Conservation (phyloP, 2,888 invertebrate species). For the Seira ritae region DNA sequence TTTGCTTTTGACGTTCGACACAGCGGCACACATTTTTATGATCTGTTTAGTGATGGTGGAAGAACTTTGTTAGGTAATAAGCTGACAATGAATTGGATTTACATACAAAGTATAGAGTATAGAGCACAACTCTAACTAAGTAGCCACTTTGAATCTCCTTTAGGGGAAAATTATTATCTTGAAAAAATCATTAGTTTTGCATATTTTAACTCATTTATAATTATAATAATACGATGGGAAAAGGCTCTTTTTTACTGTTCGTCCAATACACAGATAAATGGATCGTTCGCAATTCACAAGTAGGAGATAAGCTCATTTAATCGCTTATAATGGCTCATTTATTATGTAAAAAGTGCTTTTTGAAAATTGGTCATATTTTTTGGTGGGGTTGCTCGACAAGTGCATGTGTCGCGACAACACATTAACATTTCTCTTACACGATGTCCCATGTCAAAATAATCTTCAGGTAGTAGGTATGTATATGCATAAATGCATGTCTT, state of each 20-base stretch:
- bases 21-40: no score
- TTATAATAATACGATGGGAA: background rate
- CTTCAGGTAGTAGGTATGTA: background rate
- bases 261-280: conserved; percentile 6
- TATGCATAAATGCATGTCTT: no score
- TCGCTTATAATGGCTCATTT: no score
- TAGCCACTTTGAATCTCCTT: background rate
- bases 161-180: conserved; percentile 21
- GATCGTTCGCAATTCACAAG: background rate
- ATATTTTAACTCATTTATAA: conserved; percentile 20
- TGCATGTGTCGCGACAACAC: conserved; percentile 14
- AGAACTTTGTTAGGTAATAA: conserved; percentile 27
- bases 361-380: conserved; percentile 17
- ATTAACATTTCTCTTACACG: conserved; percentile 1
- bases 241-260: background rate
- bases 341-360: no score
- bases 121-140: background rate
- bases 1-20: no score
- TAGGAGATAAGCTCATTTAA: background rate
- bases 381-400: conserved; percentile 9
- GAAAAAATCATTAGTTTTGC: conserved; percentile 31
- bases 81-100: conserved; percentile 9
- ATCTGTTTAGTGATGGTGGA: background rate
- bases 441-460: conserved; percentile 17
- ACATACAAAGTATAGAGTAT: background rate